phyloP scores from a whole-genome alignment of 2,888 invertebrate genomes.

The Drosophila borealis region DNA sequence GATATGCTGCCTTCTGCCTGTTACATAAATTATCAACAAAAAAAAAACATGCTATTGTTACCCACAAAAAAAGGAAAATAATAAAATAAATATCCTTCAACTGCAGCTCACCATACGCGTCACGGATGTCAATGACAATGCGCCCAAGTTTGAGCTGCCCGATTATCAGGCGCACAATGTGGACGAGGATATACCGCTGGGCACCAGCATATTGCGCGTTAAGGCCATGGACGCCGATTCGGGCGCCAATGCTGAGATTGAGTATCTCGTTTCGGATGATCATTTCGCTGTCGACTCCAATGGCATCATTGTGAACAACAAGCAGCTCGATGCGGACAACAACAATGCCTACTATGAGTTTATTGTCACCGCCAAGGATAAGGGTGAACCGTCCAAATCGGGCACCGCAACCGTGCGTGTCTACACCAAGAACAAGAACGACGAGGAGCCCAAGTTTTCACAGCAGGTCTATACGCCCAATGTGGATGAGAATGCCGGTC shows the following conservation, averaged over 20 bases:
- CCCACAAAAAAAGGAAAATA: too few species aligned
- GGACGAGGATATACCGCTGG: constrained; percentile 96
- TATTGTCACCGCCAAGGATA: constrained; percentile 96
- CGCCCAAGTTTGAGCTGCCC: constrained; percentile 97
- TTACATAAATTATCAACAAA: too few species aligned
- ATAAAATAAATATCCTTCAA: neutral
- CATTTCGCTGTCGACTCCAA: constrained; percentile 97
- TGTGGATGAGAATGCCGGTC: constrained; percentile 97
- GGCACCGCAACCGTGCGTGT: constrained; percentile 97
- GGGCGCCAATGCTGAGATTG: constrained; percentile 97
- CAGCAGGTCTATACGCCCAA: constrained; percentile 98
- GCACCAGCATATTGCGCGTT: constrained; percentile 96
- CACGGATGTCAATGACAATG: constrained; percentile 98
- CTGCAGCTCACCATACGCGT: constrained; percentile 95
- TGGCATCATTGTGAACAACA: constrained; percentile 96
- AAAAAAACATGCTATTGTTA: too few species aligned
- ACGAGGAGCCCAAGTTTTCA: constrained; percentile 98
- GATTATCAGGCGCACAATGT: constrained; percentile 99
- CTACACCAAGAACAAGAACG: constrained; percentile 99
- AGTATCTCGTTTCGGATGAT: constrained; percentile 95
- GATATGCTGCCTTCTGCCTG: too few species aligned
- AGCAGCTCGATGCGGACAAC: constrained; percentile 97
- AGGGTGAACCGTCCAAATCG: constrained; percentile 96
- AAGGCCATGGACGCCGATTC: constrained; percentile 98
- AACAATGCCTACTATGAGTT: constrained; percentile 99